Base-by-base conservation (phyloP, 2,113 vertebrate species). In the Accipiter virgatus region DNA sequence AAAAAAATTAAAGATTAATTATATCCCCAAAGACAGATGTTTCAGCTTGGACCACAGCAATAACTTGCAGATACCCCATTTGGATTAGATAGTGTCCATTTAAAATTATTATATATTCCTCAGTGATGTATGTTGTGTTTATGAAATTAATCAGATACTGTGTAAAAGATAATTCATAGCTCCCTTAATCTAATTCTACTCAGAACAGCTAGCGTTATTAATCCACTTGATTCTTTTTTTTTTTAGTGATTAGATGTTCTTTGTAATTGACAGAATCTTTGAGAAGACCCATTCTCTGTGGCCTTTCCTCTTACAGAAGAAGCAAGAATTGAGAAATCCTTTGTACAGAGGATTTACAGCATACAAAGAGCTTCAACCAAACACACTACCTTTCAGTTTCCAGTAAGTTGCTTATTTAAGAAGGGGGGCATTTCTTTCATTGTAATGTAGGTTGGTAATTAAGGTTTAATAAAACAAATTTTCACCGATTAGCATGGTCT, bases 221-320 rank as follows among this genome's bases (percentile, higher is more conserved):
- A 74, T 38, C 12, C 17, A 15, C 58, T n/a, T 79, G 59, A 43
- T 84, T 81, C 22, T 27, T 66, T 19, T 48, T 48, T 45, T 48
- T 74, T 96, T 68, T 78, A 36, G 43, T 86, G 73, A 86, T 65
- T 63, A 93, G 11, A 25, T 97, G 88, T 92, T 70, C 25, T 91
- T 97, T 97, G 47, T 93, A 31, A 40, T 93, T 92, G 79, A 59
- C 96, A 99, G 98, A 95, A 93, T 98, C 81, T 97, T 96, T 94
- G 98, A 98, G 96, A 99, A 97, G 94, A 99, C 98, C 12, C 98
- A 98, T 96, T 99, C 98, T 7, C 63, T 99, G 84, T 99, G 98
- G 98, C 98, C 98, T 74, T 98, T 98, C 96, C 98, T 99, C 40
- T 92, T 98, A 19, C 97, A 98, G 88, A 98, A 97, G 96, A 98